Evolutionary conservation across 2,888 invertebrate genomes (phyloP), one percentile per base, ranked within the genome.

Genomic region (Junonia oenone): DNA sequence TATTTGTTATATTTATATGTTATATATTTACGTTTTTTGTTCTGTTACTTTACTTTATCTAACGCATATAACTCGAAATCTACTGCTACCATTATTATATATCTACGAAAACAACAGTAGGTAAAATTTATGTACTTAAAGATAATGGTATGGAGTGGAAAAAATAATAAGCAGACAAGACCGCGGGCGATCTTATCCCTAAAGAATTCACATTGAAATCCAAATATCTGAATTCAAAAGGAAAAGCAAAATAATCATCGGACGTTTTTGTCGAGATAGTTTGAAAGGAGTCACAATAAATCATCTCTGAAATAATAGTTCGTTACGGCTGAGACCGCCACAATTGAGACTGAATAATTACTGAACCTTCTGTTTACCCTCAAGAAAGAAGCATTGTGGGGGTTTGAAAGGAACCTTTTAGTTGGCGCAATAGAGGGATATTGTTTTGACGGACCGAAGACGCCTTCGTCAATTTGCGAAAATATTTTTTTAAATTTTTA

Each of bases 321-420:
- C 47, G 48, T 54, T 54, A 48, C 48, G 47, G 48, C 22, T 33
- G 17, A 43, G 48, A 19, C 22, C 26, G 14, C 22, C 17, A 48
- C 47, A 54, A 48, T 54, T 47, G 40, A 26, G 33, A 19, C 38
- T 33, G 53, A 22, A 53, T 53, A 53, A 53, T 53, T 47, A 43
- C 22, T 43, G 29, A 37, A 22, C 47, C 43, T 54, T 43, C 26
- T 48, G 54, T 54, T 54, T 54, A 53, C 47, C 46, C 53, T 53
- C 40, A 54, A 54, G 54, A 54, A 54, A 48, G 54, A 35, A 54
- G 47, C 40, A 54, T 54, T 54, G 54, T 48, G 54, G 43, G 40
- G 31, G 40, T 54, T 43, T 54, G 40, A 54, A 54, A 54, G 54
- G 33, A 54, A 54, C 48, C 54, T 48, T 54, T 54, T 54, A 54